phyloP scores from a whole-genome alignment of 1,140 invertebrate genomes.

The Holotrichia oblita region DNA sequence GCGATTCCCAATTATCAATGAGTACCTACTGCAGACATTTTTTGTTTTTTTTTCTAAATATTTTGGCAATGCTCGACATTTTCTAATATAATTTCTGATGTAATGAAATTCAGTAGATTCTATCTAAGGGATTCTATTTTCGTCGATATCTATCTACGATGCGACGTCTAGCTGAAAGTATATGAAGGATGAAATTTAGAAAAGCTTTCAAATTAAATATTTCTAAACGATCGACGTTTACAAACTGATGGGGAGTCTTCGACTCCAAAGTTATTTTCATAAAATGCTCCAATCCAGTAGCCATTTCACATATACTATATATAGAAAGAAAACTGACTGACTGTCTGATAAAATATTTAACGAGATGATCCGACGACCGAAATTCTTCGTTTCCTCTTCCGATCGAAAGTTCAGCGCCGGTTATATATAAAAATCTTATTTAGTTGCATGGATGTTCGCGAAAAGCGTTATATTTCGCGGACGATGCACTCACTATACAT shows the following conservation, averaged over 20 bases:
- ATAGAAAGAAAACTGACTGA: neutral
- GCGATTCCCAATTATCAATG: no score
- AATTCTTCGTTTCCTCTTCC: neutral
- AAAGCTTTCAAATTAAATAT: neutral
- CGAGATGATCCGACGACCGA: constrained; percentile 5
- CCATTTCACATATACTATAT: neutral
- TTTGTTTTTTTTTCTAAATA: no score
- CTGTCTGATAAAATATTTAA: constrained; percentile 36
- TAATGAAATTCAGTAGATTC: no score
- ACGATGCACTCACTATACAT: constrained; percentile 15
- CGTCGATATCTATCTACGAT: neutral
- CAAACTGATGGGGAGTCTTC: neutral
- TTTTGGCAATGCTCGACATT: no score
- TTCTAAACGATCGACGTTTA: neutral
- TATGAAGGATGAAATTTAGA: neutral
- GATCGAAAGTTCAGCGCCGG: neutral
- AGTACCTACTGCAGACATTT: no score
- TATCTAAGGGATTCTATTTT: neutral
- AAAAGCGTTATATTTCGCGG: neutral
- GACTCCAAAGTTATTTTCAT: constrained; percentile 1
- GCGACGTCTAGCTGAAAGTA: neutral
- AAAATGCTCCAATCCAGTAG: constrained; percentile 21
- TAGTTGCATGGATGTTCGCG: neutral
- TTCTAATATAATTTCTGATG: no score
- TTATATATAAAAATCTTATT: neutral